Evolutionary conservation across 2,888 invertebrate genomes (phyloP), one percentile per base, ranked within the genome.

Genomic region (Lithosia quadra): DNA sequence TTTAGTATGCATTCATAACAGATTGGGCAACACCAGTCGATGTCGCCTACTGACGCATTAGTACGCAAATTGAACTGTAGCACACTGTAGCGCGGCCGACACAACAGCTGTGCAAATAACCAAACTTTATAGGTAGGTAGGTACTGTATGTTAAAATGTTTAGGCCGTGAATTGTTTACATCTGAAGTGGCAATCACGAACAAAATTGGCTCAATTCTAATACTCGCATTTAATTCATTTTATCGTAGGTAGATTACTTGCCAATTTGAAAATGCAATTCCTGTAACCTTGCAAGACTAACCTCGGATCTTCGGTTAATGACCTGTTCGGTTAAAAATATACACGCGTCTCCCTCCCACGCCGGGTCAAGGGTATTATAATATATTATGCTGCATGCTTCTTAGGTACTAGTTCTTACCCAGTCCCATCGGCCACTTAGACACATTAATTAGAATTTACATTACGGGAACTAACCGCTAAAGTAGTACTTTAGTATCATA

Each of bases 311-410:
- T 80, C 88, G 92, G 91, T 87, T 86, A 88, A 87, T 87, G 92
- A 93, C 90, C 88, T 77, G 80, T 69, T 73, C 79, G 77, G 86
- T 90, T 91, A 91, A 91, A 92, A 91, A 91, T 91, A 91, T 84
- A 72, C 84, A 81, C 76, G 84, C 83, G 78, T 80, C 83, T 88
- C 84, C 87, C 87, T 90, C 90, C 91, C 89, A 91, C 91, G 88
- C 82, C 88, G 84, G 91, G 91, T 91, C 90, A 92, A 91, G 92
- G 91, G 86, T 88, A 84, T 83, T 75, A 79, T 74, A 77, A 77
- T 83, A 82, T 84, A 80, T 82, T 82, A 81, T 84, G 77, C 77
- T 80, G 80, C 71, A 82, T 81, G 76, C 72, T 78, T 79, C 72
- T 82, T 79, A 72, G 43, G 43, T 43, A 43, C 43, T 43, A 43